A percentile compares a stretch with the other conserved stretches of the same genome.
These are phyloP conservation scores for Unio delphinus DNA, from an alignment of 2,888 invertebrate species.

Conservation along the genomic window DNA sequence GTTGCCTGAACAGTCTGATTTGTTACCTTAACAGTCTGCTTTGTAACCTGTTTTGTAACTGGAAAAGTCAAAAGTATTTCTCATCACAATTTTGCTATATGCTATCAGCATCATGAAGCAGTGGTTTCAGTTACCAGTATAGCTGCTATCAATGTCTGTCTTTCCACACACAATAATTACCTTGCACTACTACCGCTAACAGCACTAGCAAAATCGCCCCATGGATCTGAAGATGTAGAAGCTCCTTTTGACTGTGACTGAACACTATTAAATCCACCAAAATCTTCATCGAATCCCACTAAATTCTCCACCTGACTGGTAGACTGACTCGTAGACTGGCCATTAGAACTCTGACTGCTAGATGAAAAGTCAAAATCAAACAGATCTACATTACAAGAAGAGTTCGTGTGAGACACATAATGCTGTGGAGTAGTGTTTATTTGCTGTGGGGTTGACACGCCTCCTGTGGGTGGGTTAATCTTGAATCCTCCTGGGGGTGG, in stretches of 20 bases:
- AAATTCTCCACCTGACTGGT: conserved; percentile 14
- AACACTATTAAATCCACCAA: conserved; percentile 9
- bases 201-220: conserved; percentile 65
- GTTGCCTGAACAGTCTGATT: too few relatives aligned
- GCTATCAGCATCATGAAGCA: too few relatives aligned
- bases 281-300: conserved; percentile 25
- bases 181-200: conserved; percentile 3
- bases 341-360: neutral
- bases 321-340: conserved; percentile 7
- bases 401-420: conserved; percentile 7
- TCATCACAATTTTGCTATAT: too few relatives aligned
- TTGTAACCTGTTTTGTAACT: too few relatives aligned
- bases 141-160: too few relatives aligned
- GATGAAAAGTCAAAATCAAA: conserved; percentile 34
- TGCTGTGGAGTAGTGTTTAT: conserved; percentile 1
- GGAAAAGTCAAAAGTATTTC: too few relatives aligned
- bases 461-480: conserved; percentile 79
- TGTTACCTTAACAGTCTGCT: too few relatives aligned
- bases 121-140: too few relatives aligned
- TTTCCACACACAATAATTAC: conserved; percentile 16
- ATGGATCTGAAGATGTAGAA: conserved; percentile 45
- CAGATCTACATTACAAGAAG: conserved; percentile 38
- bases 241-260: conserved; percentile 21
- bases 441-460: conserved; percentile 10
- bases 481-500: conserved; percentile 89